Evolutionary conservation across 1,140 invertebrate species (phyloP).

Genomic region (Megalopta genalis): DNA sequence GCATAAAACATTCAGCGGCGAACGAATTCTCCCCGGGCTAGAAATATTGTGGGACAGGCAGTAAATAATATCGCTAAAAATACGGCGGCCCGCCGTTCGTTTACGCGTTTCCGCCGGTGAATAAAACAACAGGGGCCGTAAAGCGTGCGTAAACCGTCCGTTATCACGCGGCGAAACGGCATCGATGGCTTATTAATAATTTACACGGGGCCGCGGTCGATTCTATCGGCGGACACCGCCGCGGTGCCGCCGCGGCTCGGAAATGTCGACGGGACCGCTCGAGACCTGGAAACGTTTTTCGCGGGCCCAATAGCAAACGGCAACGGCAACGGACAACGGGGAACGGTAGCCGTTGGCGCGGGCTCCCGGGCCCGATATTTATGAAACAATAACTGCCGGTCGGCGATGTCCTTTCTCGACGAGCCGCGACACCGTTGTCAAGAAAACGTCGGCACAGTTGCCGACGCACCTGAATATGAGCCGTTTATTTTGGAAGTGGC

Average conservation of each 20-base stretch:
- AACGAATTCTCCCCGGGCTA: not conserved
- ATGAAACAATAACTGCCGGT: not conserved
- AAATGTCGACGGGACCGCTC: not conserved
- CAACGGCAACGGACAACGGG: too few relatives aligned
- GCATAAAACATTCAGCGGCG: not conserved
- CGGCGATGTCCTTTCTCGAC: slow-evolving; percentile 4
- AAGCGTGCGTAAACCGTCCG: slow-evolving; percentile 1
- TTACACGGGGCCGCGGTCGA: not conserved
- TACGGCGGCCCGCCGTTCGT: not conserved
- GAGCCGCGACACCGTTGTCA: not conserved
- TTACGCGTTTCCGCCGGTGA: not conserved
- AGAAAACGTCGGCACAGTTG: not conserved
- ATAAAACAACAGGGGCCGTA: slow-evolving; percentile 9
- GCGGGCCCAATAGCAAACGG: too few relatives aligned
- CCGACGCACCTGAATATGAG: too few relatives aligned
- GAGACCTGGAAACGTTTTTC: not conserved
- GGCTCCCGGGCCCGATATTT: not conserved
- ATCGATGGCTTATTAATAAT: slow-evolving; percentile 15
- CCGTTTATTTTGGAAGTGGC: too few relatives aligned
- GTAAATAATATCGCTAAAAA: not conserved
- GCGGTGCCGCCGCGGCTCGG: too few relatives aligned
- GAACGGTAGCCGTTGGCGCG: not conserved
- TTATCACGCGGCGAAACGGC: not conserved
- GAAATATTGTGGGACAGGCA: not conserved
- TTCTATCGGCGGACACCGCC: not conserved